Evolutionary conservation across 1,140 invertebrate species (phyloP).

Genomic region (Vanessa atalanta): DNA sequence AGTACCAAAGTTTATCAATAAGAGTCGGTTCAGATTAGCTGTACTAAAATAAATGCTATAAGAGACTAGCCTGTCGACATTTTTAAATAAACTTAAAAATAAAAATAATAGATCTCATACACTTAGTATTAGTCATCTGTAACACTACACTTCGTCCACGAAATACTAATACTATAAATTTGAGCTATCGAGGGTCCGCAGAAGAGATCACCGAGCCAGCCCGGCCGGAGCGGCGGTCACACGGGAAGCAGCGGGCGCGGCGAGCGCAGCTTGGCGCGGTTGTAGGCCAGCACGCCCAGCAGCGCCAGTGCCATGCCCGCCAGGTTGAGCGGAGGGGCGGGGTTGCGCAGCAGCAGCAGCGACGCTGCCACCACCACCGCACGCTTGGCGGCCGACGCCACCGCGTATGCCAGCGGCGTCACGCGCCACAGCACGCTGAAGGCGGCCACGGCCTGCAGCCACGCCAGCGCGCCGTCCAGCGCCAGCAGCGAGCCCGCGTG

Average conservation of each 20-base stretch:
- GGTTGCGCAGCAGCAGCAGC: conserved; percentile 93
- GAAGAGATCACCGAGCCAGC: not conserved
- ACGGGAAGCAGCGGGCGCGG: conserved; percentile 14
- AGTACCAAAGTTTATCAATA: too few species aligned
- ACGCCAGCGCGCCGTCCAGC: conserved; percentile 93
- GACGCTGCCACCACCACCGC: conserved; percentile 96
- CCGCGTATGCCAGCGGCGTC: conserved; percentile 95
- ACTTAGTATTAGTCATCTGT: not conserved
- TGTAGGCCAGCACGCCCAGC: conserved; percentile 94
- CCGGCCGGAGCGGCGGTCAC: not conserved
- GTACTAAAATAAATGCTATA: not conserved
- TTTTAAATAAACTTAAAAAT: not conserved
- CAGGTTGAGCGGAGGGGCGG: conserved; percentile 93
- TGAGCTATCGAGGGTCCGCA: not conserved
- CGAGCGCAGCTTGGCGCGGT: conserved; percentile 74
- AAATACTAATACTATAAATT: not conserved
- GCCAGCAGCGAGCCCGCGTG: conserved; percentile 83
- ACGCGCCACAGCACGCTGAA: conserved; percentile 95
- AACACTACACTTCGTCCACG: not conserved
- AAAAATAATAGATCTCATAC: too few species aligned
- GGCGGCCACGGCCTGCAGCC: conserved; percentile 96
- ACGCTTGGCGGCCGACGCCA: conserved; percentile 97
- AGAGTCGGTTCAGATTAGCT: not conserved
- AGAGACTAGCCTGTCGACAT: not conserved
- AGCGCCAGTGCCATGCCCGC: conserved; percentile 96